These are phyloP conservation scores for Drosophila anceps DNA, from an alignment of 2,888 invertebrate species.

Conservation along the genomic window DNA sequence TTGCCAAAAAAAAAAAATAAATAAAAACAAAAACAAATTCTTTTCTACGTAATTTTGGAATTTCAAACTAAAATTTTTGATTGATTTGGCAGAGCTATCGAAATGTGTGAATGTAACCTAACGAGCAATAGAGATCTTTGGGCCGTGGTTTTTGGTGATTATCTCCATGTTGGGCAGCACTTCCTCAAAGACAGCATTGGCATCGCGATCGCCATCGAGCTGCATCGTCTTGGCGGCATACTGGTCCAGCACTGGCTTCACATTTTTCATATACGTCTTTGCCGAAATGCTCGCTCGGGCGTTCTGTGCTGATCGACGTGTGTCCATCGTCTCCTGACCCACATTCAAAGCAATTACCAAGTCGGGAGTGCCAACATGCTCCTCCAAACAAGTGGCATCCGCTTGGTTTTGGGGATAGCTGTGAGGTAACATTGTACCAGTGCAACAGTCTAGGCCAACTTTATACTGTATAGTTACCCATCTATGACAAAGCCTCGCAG, in stretches of 20 bases:
- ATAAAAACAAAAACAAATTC: neutral
- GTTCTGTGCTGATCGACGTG: conserved; percentile 85
- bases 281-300: conserved; percentile 54
- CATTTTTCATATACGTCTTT: conserved; percentile 96
- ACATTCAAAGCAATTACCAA: conserved; percentile 94
- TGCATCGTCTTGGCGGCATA: conserved; percentile 91
- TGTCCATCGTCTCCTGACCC: conserved; percentile 93
- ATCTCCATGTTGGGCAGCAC: conserved; percentile 88
- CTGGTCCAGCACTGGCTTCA: conserved; percentile 92
- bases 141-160: conserved; percentile 71
- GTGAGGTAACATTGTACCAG: neutral
- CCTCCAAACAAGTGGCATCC: conserved; percentile 93
- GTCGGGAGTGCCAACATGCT: conserved; percentile 88
- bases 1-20: conserved; percentile 4
- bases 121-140: conserved; percentile 18
- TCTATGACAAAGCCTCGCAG: conserved; percentile 95
- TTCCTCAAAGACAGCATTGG: conserved; percentile 91
- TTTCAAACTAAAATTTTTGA: conserved; percentile 31
- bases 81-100: conserved; percentile 15
- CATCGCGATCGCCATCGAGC: conserved; percentile 91
- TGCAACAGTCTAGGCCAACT: neutral
- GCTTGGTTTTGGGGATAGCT: conserved; percentile 93
- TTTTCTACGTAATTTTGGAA: neutral
- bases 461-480: conserved; percentile 85
- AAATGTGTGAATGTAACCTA: conserved; percentile 2